These are phyloP conservation scores for Cylindroiulus punctatus DNA, from an alignment of 2,888 invertebrate genomes.

Conservation along the genomic window DNA sequence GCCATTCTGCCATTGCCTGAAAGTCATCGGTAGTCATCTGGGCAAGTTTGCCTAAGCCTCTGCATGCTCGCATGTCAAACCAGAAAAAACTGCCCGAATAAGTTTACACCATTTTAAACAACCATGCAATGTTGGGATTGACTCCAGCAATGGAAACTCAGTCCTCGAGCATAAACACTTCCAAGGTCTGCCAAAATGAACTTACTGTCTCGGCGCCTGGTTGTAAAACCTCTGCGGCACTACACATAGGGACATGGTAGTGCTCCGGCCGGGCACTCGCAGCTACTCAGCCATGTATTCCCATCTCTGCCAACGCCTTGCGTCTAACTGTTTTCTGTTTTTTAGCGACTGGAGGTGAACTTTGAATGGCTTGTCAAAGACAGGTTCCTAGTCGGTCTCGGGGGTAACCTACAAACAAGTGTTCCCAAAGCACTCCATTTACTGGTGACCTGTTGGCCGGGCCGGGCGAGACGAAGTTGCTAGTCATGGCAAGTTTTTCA, in stretches of 20 bases:
- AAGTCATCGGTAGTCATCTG: too few relatives aligned
- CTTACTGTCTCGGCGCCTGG: neutral
- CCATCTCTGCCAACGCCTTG: neutral
- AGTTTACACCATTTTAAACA: neutral
- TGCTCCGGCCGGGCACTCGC: neutral
- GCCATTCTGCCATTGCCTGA: too few relatives aligned
- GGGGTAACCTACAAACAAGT: slow-evolving; percentile 13
- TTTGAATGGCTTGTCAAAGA: slow-evolving; percentile 11
- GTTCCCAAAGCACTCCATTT: neutral
- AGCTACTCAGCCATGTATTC: neutral
- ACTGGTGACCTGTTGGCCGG: too few relatives aligned
- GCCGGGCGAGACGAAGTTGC: too few relatives aligned
- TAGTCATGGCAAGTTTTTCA: neutral
- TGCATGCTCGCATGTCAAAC: too few relatives aligned
- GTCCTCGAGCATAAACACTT: neutral
- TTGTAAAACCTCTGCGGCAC: slow-evolving; percentile 21
- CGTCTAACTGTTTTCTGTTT: neutral
- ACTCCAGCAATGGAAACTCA: neutral
- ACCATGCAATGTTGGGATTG: neutral
- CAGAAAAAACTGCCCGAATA: neutral
- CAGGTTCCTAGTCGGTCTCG: neutral
- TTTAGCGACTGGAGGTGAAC: neutral
- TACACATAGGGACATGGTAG: neutral
- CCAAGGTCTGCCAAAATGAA: neutral
- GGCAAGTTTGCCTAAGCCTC: too few relatives aligned